Evolutionary conservation across 2,113 vertebrate genomes (phyloP).

Genomic region (Caranx melampygus): DNA sequence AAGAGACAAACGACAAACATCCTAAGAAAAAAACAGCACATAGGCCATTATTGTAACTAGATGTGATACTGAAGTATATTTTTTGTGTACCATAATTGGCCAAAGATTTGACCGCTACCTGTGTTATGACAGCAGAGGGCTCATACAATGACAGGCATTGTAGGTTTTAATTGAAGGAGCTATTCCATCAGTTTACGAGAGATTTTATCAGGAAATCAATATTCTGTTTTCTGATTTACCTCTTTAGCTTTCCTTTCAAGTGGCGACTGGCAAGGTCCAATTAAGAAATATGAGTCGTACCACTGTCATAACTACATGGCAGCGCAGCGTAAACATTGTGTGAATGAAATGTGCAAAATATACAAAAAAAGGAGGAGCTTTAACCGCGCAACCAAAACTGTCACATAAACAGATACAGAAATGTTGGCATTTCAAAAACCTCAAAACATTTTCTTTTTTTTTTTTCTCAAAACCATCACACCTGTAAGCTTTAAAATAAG

Average conservation of each 20-base stretch:
- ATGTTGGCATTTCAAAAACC: constrained; percentile 10
- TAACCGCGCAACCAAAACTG: constrained; percentile 25
- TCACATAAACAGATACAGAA: constrained; percentile 42
- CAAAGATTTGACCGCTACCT: constrained; percentile 50
- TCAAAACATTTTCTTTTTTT: background rate
- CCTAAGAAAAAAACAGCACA: constrained; percentile 34
- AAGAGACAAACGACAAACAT: constrained; percentile 57
- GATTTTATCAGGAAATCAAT: constrained; percentile 11
- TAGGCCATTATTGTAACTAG: constrained; percentile 58
- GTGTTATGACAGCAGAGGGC: constrained; percentile 41
- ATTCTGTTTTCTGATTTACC: background rate
- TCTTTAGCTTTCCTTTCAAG: background rate
- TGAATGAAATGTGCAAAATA: constrained; percentile 84
- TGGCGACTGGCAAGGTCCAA: background rate
- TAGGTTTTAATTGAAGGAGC: constrained; percentile 15
- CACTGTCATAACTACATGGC: constrained; percentile 48
- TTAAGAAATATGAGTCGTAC: constrained; percentile 14
- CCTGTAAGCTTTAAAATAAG: constrained; percentile 66
- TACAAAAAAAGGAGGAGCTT: constrained; percentile 62
- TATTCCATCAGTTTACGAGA: constrained; percentile 21
- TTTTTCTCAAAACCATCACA: constrained; percentile 28
- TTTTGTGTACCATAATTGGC: constrained; percentile 72
- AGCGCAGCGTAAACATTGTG: constrained; percentile 73
- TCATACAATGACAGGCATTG: constrained; percentile 5
- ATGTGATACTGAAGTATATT: constrained; percentile 54